Conservation (phyloP, 2,888 invertebrate genomes). For the Frankliniella fusca region DNA sequence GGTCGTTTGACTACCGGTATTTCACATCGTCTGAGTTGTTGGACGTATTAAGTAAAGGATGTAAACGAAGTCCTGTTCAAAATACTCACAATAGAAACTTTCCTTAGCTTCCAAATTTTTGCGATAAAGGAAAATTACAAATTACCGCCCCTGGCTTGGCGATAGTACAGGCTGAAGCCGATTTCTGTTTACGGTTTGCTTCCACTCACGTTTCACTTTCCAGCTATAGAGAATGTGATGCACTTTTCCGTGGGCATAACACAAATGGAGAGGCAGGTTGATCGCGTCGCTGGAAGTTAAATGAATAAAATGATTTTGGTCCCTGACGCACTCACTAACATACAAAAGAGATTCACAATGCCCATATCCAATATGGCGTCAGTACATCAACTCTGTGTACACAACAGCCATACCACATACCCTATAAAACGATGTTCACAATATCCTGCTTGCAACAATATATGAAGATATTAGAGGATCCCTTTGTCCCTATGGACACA, state of each 20-base stretch:
- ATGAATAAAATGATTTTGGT: not conserved
- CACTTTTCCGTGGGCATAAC: not conserved
- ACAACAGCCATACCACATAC: not conserved
- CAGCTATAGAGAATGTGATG: not conserved
- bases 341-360: slow-evolving; percentile 14
- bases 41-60: no score
- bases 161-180: slow-evolving; percentile 2
- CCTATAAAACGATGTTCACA: not conserved
- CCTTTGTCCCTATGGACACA: no score
- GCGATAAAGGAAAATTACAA: not conserved
- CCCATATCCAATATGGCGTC: slow-evolving; percentile 16
- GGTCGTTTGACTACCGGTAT: no score
- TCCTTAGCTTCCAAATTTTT: not conserved
- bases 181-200: not conserved
- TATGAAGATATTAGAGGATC: no score
- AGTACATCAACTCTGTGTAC: not conserved
- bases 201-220: not conserved
- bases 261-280: not conserved
- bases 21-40: no score
- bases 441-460: not conserved
- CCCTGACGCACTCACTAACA: slow-evolving; percentile 5
- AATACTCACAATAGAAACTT: not conserved
- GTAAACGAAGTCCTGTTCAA: no score
- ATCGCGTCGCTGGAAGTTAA: not conserved
- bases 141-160: not conserved